These are phyloP conservation scores for Typhlichthys eigenmanni DNA, from an alignment of 2,797 vertebrate genomes.

Conservation along the genomic window DNA sequence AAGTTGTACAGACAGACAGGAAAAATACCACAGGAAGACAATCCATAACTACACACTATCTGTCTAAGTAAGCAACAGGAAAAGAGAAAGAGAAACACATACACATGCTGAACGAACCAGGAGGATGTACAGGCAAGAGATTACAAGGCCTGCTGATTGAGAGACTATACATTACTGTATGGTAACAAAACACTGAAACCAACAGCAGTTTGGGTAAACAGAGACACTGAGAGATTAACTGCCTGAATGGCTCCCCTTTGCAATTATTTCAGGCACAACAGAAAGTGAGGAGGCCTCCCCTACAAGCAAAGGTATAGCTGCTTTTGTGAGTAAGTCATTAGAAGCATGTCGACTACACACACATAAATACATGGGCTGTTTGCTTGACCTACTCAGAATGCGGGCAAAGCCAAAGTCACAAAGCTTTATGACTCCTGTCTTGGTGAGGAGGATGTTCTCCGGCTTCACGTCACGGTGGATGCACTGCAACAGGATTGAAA, in stretches of 20 bases:
- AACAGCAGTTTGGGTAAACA: conserved; percentile 57
- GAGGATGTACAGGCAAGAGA: conserved; percentile 34
- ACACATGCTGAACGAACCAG: conserved; percentile 33
- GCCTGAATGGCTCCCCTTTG: conserved; percentile 35
- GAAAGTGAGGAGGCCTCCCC: conserved; percentile 60
- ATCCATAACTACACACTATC: no score
- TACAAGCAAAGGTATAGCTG: conserved; percentile 23
- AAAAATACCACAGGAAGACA: not conserved
- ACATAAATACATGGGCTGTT: conserved; percentile 41
- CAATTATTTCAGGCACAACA: conserved; percentile 41
- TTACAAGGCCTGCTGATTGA: conserved; percentile 60
- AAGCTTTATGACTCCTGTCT: conserved; percentile 87
- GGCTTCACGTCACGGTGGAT: conserved; percentile 90
- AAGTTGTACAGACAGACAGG: not conserved
- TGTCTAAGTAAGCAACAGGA: not conserved
- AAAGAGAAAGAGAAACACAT: not conserved
- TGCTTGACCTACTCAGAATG: conserved; percentile 82
- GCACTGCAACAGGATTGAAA: conserved; percentile 62
- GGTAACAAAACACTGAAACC: conserved; percentile 67
- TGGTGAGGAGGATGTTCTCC: conserved; percentile 90
- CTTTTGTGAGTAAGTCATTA: conserved; percentile 70
- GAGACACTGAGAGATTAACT: conserved; percentile 51
- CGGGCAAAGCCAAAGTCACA: conserved; percentile 91
- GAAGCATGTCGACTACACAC: conserved; percentile 56
- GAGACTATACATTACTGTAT: conserved; percentile 60